Evolutionary conservation across 1,140 invertebrate species (phyloP).

Genomic region (Drosophila carrolli): DNA sequence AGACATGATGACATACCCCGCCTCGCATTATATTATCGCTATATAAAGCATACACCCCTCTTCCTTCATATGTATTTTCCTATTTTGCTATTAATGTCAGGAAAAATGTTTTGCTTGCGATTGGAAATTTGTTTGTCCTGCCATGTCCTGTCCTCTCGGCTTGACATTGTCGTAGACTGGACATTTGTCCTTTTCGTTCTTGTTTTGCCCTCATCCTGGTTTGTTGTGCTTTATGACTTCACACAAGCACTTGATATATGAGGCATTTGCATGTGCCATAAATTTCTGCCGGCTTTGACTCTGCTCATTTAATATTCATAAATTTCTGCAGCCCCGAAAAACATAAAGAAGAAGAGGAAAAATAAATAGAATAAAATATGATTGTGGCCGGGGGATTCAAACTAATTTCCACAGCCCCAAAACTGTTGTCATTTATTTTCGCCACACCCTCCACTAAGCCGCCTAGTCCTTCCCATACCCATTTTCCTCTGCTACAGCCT

Average conservation of each 20-base stretch:
- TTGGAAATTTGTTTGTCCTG: slow-evolving; percentile 79
- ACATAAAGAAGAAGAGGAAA: slow-evolving; percentile 26
- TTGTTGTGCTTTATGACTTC: slow-evolving; percentile 66
- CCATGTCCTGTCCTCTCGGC: slow-evolving; percentile 35
- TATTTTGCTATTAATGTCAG: slow-evolving; percentile 75
- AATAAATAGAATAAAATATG: slow-evolving; percentile 49
- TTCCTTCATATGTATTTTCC: slow-evolving; percentile 28
- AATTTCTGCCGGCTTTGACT: slow-evolving; percentile 55
- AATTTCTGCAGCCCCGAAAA: slow-evolving; percentile 58
- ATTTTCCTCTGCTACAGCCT: slow-evolving; percentile 23
- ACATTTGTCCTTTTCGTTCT: slow-evolving; percentile 32
- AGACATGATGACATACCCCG: slow-evolving; percentile 54
- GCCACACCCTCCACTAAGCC: slow-evolving; percentile 44
- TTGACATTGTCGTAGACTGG: slow-evolving; percentile 41
- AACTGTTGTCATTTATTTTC: slow-evolving; percentile 71
- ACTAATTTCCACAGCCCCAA: slow-evolving; percentile 66
- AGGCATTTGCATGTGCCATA: slow-evolving; percentile 80
- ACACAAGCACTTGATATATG: slow-evolving; percentile 74
- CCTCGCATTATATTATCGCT: slow-evolving; percentile 54
- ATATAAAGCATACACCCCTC: slow-evolving; percentile 52
- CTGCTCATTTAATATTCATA: slow-evolving; percentile 81
- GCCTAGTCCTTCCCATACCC: slow-evolving; percentile 2
- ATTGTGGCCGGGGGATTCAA: slow-evolving; percentile 10
- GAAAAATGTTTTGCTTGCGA: slow-evolving; percentile 76
- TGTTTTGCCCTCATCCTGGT: background rate